Percentiles rank a stretch among this genome's conserved stretches.
phyloP scores from a whole-genome alignment of 53 echinoderm and acorn worm genomes.

The Echinarachnius parma region DNA sequence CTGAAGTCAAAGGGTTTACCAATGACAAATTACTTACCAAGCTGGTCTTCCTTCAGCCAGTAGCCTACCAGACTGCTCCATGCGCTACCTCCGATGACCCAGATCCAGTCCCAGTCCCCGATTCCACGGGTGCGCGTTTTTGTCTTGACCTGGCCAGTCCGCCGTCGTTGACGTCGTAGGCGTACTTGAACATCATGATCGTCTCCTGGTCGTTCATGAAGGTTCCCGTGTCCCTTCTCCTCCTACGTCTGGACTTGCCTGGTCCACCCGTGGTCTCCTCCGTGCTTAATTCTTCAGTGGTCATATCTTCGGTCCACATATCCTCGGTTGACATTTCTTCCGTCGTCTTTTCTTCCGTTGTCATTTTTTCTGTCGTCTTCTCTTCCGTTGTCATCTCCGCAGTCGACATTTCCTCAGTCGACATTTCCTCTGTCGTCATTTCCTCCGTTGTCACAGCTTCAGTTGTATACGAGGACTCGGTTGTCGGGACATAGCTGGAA shows the following conservation, averaged over 20 bases:
- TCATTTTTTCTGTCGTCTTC: too few species aligned
- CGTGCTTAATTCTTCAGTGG: background rate
- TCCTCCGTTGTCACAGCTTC: too few species aligned
- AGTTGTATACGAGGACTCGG: too few species aligned
- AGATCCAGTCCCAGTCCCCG: too few species aligned
- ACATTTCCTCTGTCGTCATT: too few species aligned
- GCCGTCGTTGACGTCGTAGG: background rate
- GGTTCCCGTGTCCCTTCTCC: background rate
- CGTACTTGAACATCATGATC: slow-evolving; percentile 15
- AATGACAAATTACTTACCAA: slow-evolving; percentile 64
- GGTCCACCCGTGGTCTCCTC: background rate
- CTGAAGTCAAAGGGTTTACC: too few species aligned
- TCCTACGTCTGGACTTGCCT: slow-evolving; percentile 7
- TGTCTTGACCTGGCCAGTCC: too few species aligned
- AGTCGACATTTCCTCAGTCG: too few species aligned
- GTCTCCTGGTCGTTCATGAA: background rate
- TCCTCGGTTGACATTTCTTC: background rate
- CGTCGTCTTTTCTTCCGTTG: too few species aligned
- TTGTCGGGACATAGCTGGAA: too few species aligned
- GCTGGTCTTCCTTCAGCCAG: slow-evolving; percentile 72
- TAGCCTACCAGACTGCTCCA: slow-evolving; percentile 76
- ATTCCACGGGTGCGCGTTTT: too few species aligned
- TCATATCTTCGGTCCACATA: background rate
- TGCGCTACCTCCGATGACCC: background rate
- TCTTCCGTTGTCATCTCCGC: background rate